Evolutionary conservation across 1,140 invertebrate species (phyloP).

Genomic region (Listronotus oregonensis): DNA sequence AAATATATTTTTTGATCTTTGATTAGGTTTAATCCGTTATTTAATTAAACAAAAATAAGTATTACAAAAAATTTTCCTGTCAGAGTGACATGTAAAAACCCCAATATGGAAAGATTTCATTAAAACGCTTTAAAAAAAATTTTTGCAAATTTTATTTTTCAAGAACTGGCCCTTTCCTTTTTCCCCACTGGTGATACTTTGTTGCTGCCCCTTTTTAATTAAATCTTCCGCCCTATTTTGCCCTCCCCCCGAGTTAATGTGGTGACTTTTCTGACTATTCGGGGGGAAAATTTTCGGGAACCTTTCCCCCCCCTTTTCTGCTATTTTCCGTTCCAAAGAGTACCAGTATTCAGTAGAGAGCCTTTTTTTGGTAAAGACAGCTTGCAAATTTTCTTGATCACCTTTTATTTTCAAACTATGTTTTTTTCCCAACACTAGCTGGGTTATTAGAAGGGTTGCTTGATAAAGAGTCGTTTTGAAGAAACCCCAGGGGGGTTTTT

Average conservation of each 20-base stretch:
- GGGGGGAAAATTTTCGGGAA: conserved; percentile 79
- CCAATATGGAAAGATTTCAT: neutral
- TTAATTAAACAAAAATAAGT: too few relatives aligned
- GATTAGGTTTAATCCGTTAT: too few relatives aligned
- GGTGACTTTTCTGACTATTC: conserved; percentile 87
- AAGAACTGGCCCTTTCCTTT: conserved; percentile 59
- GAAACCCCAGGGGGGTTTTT: conserved; percentile 51
- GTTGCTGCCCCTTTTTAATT: conserved; percentile 60
- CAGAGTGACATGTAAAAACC: too few relatives aligned
- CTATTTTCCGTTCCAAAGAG: conserved; percentile 79
- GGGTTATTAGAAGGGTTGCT: conserved; percentile 65
- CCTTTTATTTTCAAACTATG: conserved; percentile 44
- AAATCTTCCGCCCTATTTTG: conserved; percentile 74
- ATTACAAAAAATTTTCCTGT: too few relatives aligned
- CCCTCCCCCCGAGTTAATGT: conserved; percentile 85
- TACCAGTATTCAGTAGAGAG: conserved; percentile 84
- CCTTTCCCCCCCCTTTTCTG: conserved; percentile 74
- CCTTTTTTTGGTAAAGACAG: conserved; percentile 79
- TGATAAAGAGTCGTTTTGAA: conserved; percentile 74
- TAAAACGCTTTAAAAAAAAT: neutral
- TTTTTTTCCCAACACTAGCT: conserved; percentile 53
- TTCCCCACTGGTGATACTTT: conserved; percentile 58
- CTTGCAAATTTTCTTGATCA: conserved; percentile 61
- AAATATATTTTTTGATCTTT: too few relatives aligned
- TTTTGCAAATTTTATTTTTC: conserved; percentile 63